Evolutionary conservation across 2,888 invertebrate genomes (phyloP), one percentile per base, ranked within the genome.

Genomic region (Drosophila rubida): DNA sequence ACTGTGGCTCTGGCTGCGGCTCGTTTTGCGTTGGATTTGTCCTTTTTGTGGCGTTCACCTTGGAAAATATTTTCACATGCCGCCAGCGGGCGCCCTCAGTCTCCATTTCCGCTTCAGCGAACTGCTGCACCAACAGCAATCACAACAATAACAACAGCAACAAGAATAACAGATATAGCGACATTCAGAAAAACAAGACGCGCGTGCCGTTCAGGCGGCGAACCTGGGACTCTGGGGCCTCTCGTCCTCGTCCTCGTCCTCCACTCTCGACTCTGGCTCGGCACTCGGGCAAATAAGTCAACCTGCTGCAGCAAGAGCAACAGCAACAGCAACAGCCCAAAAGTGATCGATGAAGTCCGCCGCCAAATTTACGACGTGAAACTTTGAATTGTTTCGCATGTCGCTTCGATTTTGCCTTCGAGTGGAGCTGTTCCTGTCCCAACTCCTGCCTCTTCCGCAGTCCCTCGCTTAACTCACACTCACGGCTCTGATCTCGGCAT

Each of bases 271-370:
- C 16, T 51, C 46, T 49, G 67, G 50, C 66, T 49, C 51, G 63
- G 53, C 69, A 72, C 74, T 69, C 74, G 68, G 72, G 74, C 62
- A 81, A 76, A 72, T 78, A 79, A 77, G 81, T 76, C 80, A 79
- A 74, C 79, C 75, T 73, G 75, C 70, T 68, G 75, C 68, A 65
- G 63, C 62, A 60, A 54, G 61, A 60, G 14, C 62, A 55, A 54
- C 49, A 61, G 50, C 66, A 57, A 51, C 46, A 57, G 45, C 63
- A 60, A 42, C 66, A 58, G 22, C 73, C 76, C 62, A 77, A 83
- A 83, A 90, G 88, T 91, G 91, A 91, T 91, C 91, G 91, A 91
- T 91, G 90, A 91, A 91, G 90, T 91, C 84, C 80, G 78, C 72
- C 80, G 67, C 77, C 75, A 84, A 90, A 91, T 91, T 91, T 91